Conservation (phyloP, 92 coral and sea anemone genomes). For the Zoanthus solanderi region DNA sequence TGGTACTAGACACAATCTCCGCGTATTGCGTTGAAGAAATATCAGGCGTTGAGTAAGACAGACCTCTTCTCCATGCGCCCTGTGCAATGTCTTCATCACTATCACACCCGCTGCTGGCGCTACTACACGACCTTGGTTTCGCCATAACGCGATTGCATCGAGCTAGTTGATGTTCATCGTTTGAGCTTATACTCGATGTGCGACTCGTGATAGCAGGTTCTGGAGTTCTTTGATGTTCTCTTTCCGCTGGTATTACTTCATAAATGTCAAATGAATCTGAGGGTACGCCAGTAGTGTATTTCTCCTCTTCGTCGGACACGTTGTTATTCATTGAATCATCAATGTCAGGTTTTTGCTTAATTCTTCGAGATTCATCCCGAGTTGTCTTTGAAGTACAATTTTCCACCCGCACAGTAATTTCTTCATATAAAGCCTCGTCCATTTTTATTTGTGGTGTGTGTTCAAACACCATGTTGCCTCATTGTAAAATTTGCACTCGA, state of each 20-base stretch:
- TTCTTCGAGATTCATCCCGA: slow-evolving; percentile 20
- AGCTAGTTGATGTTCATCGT: slow-evolving; percentile 20
- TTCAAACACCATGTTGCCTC: slow-evolving; percentile 49
- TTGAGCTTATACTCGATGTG: slow-evolving; percentile 65
- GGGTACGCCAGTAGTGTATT: slow-evolving; percentile 7
- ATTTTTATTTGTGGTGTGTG: slow-evolving; percentile 44
- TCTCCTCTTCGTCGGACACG: slow-evolving; percentile 24
- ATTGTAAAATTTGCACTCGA: slow-evolving; percentile 43
- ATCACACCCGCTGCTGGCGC: slow-evolving; percentile 46
- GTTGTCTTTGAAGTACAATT: slow-evolving; percentile 13
- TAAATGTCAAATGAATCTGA: slow-evolving; percentile 83
- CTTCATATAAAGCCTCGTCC: slow-evolving; percentile 64
- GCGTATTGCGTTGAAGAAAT: slow-evolving; percentile 76
- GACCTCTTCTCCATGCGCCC: slow-evolving; percentile 1
- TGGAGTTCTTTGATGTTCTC: slow-evolving; percentile 37
- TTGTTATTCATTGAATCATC: slow-evolving; percentile 29
- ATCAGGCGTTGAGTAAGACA: slow-evolving; percentile 50
- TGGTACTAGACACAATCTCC: slow-evolving; percentile 71
- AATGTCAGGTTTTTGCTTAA: neutral
- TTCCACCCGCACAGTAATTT: slow-evolving; percentile 48
- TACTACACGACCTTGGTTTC: slow-evolving; percentile 24
- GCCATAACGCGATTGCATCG: neutral
- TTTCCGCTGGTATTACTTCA: slow-evolving; percentile 89
- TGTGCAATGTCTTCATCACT: neutral
- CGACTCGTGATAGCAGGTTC: slow-evolving; percentile 50